phyloP scores from a whole-genome alignment of 2,888 invertebrate species.

The Spilosoma lubricipeda region DNA sequence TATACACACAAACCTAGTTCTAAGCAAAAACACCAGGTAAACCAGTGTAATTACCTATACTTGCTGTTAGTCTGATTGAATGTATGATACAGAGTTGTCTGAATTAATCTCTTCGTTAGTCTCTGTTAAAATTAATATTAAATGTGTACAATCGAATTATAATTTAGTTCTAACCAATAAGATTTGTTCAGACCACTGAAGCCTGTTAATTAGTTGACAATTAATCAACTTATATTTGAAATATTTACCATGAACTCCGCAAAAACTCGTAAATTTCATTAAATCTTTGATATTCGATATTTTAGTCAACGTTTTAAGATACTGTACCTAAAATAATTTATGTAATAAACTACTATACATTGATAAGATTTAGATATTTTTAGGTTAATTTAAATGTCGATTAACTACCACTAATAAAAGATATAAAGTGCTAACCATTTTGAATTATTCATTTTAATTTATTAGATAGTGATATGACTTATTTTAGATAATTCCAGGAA shows the following conservation, averaged over 20 bases:
- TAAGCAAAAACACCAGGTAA: constrained; percentile 37
- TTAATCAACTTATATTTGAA: constrained; percentile 11
- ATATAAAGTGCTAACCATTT: constrained; percentile 51
- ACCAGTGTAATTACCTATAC: constrained; percentile 55
- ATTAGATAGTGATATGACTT: not conserved
- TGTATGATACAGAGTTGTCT: constrained; percentile 35
- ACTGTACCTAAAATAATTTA: constrained; percentile 67
- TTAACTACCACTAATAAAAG: constrained; percentile 63
- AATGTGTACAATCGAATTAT: not conserved
- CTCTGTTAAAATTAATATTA: constrained; percentile 17
- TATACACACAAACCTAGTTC: constrained; percentile 14
- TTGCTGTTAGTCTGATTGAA: constrained; percentile 39
- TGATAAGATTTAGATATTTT: constrained; percentile 64
- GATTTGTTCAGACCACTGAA: constrained; percentile 29
- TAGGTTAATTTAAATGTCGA: constrained; percentile 73
- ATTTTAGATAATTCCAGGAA: not conserved
- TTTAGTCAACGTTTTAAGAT: constrained; percentile 20
- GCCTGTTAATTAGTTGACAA: constrained; percentile 29
- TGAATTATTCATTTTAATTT: constrained; percentile 29
- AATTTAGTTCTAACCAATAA: constrained; percentile 25
- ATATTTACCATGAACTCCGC: constrained; percentile 18
- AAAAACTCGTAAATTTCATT: constrained; percentile 28
- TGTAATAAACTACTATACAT: constrained; percentile 66
- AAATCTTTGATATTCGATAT: constrained; percentile 25
- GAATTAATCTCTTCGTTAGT: constrained; percentile 32